Conservation (phyloP, 2,113 vertebrate genomes). For the Esox niger region DNA sequence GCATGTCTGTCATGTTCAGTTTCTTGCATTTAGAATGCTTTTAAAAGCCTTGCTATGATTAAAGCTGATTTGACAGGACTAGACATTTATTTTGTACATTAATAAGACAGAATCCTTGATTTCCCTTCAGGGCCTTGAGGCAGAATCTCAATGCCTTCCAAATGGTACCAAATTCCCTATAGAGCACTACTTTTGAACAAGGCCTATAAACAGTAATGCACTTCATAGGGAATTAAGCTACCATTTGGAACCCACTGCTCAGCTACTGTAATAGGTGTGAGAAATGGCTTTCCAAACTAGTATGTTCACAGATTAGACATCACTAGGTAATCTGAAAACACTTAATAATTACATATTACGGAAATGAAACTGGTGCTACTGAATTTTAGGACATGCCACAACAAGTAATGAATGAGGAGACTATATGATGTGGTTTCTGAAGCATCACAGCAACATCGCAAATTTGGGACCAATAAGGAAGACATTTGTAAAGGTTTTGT, state of each 20-base stretch:
- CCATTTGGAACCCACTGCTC: constrained; percentile 37
- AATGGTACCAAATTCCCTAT: too few species aligned
- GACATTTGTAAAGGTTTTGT: constrained; percentile 4
- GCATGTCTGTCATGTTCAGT: constrained; percentile 48
- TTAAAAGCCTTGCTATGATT: constrained; percentile 59
- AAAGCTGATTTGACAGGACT: constrained; percentile 51
- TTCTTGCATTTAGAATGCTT: constrained; percentile 56
- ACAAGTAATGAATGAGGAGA: constrained; percentile 31
- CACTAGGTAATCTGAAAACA: constrained; percentile 51
- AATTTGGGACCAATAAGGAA: constrained; percentile 23
- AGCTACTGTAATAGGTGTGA: constrained; percentile 66
- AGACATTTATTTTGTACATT: constrained; percentile 64
- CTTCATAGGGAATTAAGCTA: too few species aligned
- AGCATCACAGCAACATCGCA: constrained; percentile 8
- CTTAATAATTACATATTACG: constrained; percentile 59
- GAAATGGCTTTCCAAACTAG: constrained; percentile 62
- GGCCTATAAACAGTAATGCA: too few species aligned
- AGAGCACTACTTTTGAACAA: too few species aligned
- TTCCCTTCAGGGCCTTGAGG: constrained; percentile 66
- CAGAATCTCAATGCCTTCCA: neutral
- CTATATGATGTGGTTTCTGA: constrained; percentile 19
- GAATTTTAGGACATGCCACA: constrained; percentile 37
- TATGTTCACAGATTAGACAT: constrained; percentile 58
- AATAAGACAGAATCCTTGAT: constrained; percentile 70
- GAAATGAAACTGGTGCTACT: constrained; percentile 43